Conservation (phyloP, 2,113 vertebrate genomes). For the Etia nguti region DNA sequence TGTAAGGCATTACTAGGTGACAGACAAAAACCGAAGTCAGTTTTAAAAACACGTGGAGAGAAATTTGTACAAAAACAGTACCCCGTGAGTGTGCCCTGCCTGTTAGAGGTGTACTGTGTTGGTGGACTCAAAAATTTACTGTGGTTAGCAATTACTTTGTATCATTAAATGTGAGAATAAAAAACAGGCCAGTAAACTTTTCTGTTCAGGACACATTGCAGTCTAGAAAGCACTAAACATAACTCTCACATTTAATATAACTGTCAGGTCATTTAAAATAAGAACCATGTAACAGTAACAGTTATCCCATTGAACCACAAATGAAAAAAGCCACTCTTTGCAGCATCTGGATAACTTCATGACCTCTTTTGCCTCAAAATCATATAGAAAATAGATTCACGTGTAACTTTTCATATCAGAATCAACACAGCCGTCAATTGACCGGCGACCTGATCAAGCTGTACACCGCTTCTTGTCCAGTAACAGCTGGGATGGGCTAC, state of each 20-base stretch:
- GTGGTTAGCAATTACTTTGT: neutral
- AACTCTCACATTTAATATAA: neutral
- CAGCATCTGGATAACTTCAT: neutral
- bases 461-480: neutral
- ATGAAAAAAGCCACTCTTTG: neutral
- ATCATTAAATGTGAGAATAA: neutral
- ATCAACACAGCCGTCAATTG: neutral
- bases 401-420: neutral
- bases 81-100: neutral
- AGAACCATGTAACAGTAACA: neutral
- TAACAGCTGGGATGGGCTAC: neutral
- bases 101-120: neutral
- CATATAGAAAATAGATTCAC: neutral
- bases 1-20: constrained; percentile 96
- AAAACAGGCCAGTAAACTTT: neutral
- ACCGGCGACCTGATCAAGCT: neutral
- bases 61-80: neutral
- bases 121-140: neutral
- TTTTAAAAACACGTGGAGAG: neutral
- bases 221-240: neutral
- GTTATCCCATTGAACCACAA: neutral
- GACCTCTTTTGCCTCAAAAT: neutral
- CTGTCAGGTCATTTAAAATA: neutral
- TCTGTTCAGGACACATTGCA: neutral
- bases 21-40: neutral